Percentiles rank a stretch among this genome's conserved stretches.
phyloP scores from a whole-genome alignment of 2,888 invertebrate species.

The Liopterus haemorrhoidalis region DNA sequence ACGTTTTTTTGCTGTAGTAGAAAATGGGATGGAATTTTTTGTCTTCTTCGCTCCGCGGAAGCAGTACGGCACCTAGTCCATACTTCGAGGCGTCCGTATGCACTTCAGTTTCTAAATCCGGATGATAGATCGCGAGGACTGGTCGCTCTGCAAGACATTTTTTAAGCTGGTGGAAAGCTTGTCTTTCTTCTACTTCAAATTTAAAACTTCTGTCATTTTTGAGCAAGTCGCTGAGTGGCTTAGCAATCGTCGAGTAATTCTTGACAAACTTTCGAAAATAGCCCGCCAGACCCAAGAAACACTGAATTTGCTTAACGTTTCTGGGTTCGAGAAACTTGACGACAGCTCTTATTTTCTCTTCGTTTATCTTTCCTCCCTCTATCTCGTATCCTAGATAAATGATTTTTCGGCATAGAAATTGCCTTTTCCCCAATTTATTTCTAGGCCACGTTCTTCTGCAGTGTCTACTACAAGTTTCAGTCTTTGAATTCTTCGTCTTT shows the following conservation, averaged over 20 bases:
- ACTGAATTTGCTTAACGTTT: background rate
- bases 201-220: background rate
- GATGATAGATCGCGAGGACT: background rate
- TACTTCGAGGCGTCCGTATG: conserved; percentile 1
- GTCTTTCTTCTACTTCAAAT: background rate
- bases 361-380: background rate
- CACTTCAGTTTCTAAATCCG: background rate
- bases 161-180: background rate
- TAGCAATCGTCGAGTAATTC: conserved; percentile 27
- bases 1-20: no score
- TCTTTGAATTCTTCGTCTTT: conserved; percentile 1
- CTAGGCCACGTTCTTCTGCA: conserved; percentile 1
- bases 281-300: background rate
- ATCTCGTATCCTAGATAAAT: conserved; percentile 6
- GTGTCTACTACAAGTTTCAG: conserved; percentile 2
- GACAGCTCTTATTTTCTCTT: conserved; percentile 2
- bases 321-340: conserved; percentile 1
- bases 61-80: conserved; percentile 7
- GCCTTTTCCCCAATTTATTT: conserved; percentile 6
- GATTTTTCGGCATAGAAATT: background rate
- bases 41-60: background rate
- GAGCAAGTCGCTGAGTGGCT: conserved; percentile 7
- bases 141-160: background rate
- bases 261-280: conserved; percentile 16
- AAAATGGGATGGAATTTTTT: conserved; percentile 4